A percentile compares a stretch with the other conserved stretches of the same genome.
phyloP scores from a whole-genome alignment of 2,888 invertebrate species.

The Acanthoscelides obtectus region DNA sequence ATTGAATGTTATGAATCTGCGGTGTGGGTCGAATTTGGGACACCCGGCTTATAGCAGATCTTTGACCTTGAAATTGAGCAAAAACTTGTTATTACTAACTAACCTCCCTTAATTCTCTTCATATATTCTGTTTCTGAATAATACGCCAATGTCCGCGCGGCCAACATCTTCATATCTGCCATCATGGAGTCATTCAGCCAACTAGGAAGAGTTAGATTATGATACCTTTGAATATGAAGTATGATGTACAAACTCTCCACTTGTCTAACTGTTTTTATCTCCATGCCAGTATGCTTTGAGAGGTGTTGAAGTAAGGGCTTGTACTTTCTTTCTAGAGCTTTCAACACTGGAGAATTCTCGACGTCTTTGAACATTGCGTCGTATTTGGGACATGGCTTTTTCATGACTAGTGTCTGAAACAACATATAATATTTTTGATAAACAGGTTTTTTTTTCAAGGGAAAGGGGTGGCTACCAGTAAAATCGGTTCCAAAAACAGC shows the following conservation, averaged over 20 bases:
- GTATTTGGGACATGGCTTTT: slow-evolving; percentile 54
- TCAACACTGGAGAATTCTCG: slow-evolving; percentile 50
- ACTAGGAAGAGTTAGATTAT: slow-evolving; percentile 66
- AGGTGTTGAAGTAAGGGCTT: slow-evolving; percentile 61
- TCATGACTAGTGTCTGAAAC: slow-evolving; percentile 48
- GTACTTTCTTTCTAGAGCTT: slow-evolving; percentile 52
- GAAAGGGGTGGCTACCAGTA: too few species aligned
- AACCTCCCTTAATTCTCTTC: slow-evolving; percentile 69
- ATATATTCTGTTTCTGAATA: slow-evolving; percentile 67
- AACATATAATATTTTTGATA: too few species aligned
- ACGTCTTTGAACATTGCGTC: slow-evolving; percentile 50
- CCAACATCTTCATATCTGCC: slow-evolving; percentile 59
- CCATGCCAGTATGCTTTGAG: slow-evolving; percentile 53
- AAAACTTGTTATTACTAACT: slow-evolving; percentile 19
- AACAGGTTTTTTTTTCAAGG: too few species aligned
- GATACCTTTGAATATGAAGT: slow-evolving; percentile 59
- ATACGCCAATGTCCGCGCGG: slow-evolving; percentile 64
- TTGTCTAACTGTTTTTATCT: slow-evolving; percentile 56
- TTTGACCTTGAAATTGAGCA: too few species aligned
- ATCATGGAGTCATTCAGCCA: slow-evolving; percentile 72
- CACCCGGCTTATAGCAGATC: too few species aligned
- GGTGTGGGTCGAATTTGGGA: too few species aligned
- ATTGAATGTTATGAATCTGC: too few species aligned
- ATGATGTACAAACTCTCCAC: slow-evolving; percentile 71
- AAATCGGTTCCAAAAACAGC: too few species aligned